Evolutionary conservation across 2,797 vertebrate genomes (phyloP), one percentile per base, ranked within the genome.

Genomic region (Rallus crepitans): DNA sequence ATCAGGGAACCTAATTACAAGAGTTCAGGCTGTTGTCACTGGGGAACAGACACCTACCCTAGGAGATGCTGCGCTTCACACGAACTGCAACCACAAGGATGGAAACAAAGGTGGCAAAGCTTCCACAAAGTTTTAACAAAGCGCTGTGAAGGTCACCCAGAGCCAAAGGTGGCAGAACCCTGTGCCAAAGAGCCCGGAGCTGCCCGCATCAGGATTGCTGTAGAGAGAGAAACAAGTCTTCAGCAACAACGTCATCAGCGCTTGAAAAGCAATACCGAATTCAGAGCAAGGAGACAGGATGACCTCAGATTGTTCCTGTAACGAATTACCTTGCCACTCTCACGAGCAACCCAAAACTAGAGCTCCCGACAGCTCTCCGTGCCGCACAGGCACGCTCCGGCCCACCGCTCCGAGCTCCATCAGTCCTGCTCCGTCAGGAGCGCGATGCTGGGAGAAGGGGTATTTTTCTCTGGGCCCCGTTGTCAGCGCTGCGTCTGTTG

Each of bases 1-100:
- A 90, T 94, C 72, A n/a, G 31, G 27, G 72, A 95, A 66, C 87
- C 61, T 90, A 65, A 95, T 94, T 91, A 82, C 2, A 20, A 65
- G 78, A 88, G 82, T 91, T 85, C 72, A 78, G 57, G 50, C 57
- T 68, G 76, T 19, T 81, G 53, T 55, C 91, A 28, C 11, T 7
- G 9, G 78, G 75, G 75, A 95, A 19, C 21, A 89, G 65, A 73
- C 53, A 79, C 60, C 61, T 84, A 61, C 69, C 82, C 56, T 33
- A 28, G 57, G 28, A 93, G 63, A 89, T 10, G 12, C 1, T 0
- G 31, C 19, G 10, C 35, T 77, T 77, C 23, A 15, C 23, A 15
- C 35, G 31, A 70, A 50, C 56, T 48, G 25, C 8, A 70, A 39
- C 6, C 33, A 6, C 11, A 37, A 39, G 7, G 39, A 39, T 37